Evolutionary conservation across 2,113 vertebrate genomes (phyloP), one percentile per base, ranked within the genome.

Genomic region (Plectropomus leopardus): DNA sequence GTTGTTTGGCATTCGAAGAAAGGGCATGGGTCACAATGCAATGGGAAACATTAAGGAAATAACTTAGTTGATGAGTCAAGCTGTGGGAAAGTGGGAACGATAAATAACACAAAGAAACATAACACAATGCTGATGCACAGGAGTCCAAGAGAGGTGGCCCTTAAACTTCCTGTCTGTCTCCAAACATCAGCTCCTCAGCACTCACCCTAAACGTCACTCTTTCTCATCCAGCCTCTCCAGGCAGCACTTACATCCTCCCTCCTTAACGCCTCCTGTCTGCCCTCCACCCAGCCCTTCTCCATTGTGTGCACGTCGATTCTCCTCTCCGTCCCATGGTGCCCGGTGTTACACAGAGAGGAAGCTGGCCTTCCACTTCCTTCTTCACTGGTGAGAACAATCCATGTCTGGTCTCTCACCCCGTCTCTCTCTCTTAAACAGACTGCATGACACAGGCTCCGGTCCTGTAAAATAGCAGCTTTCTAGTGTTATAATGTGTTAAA

Each of bases 331-430:
- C 79, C 73, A 75, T 58, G 30, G 72, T 88, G 81, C 76, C 76
- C 13, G 57, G 77, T 55, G 23, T 72, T 58, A 50, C 75, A 69
- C 72, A 75, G 60, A 88, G 77, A 92, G 93, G 94, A 95, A 94
- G 83, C 76, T 78, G 86, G 86, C 83, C 64, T 92, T 94, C 86
- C 89, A 92, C 83, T 90, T 94, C 92, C 91, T 91, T 47, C 83
- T 89, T 79, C 53, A 72, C 80, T 83, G 83, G 77, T 91, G 88
- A 88, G 91, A 93, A 94, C 87, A 93, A 92, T 92, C 84, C 65
- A 51, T 63, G 74, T 68, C 76, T 86, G 42, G 67, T 91, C 84
- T 78, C 91, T 88, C 86, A 86, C 85, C 83, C 78, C 42, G 51
- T 36, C 47, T 58, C 57, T 45, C 24, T 73, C 40, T 76, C 50